Conservation (phyloP, 1,140 invertebrate species). For the Pteromalus puparum region DNA sequence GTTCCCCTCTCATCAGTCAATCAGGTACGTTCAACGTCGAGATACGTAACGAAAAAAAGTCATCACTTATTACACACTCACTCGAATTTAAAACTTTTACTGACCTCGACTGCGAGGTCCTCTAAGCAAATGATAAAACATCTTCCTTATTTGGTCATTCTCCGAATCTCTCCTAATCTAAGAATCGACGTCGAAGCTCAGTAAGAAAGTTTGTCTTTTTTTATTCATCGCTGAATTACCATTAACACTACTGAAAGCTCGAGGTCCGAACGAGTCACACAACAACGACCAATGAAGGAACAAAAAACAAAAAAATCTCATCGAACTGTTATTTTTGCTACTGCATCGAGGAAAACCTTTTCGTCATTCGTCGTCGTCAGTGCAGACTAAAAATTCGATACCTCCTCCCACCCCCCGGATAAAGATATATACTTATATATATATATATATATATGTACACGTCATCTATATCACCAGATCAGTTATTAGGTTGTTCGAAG, state of each 20-base stretch:
- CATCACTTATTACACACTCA: constrained; percentile 8
- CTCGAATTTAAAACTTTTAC: constrained; percentile 27
- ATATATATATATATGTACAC: constrained; percentile 42
- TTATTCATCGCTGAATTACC: background rate
- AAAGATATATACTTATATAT: constrained; percentile 39
- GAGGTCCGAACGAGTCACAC: background rate
- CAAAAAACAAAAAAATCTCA: constrained; percentile 42
- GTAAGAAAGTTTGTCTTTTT: constrained; percentile 27
- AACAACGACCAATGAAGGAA: constrained; percentile 40
- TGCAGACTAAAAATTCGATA: constrained; percentile 20
- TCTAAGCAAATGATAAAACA: constrained; percentile 21
- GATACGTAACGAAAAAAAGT: constrained; percentile 58
- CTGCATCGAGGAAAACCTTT: constrained; percentile 36
- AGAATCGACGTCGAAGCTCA: constrained; percentile 40
- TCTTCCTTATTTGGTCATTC: constrained; percentile 47
- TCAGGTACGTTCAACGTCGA: constrained; percentile 73
- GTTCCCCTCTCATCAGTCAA: constrained; percentile 63
- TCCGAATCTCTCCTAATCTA: constrained; percentile 28
- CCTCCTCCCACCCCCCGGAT: background rate
- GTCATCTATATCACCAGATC: constrained; percentile 5
- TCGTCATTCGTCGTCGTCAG: constrained; percentile 40
- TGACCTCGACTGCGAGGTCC: background rate
- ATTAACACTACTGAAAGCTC: constrained; percentile 8
- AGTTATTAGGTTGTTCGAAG: background rate
- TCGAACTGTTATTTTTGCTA: constrained; percentile 27